Evolutionary conservation across 2,113 vertebrate species (phyloP).

Genomic region (Corvus moneduloides): DNA sequence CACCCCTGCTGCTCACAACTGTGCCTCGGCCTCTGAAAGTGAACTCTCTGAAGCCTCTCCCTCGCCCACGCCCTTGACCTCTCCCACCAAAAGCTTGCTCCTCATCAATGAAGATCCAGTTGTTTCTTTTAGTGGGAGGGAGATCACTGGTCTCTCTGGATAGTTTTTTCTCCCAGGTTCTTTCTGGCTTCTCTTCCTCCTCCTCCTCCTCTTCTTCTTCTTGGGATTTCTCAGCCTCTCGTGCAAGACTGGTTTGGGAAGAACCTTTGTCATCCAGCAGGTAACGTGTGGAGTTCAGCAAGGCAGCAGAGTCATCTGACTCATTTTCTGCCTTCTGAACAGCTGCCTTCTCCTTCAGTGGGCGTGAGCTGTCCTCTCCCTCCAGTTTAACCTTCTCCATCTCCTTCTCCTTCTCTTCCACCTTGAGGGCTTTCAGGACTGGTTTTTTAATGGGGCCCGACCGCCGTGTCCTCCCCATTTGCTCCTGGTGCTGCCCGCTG

Average conservation of each 20-base stretch:
- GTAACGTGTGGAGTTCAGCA: conserved; percentile 55
- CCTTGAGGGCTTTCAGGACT: conserved; percentile 94
- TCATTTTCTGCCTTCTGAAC: conserved; percentile 69
- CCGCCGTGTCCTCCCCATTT: conserved; percentile 80
- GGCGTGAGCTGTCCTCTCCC: conserved; percentile 76
- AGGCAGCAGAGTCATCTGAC: conserved; percentile 73
- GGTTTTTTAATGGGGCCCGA: conserved; percentile 97
- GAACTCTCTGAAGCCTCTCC: conserved; percentile 91
- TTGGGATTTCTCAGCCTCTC: conserved; percentile 73
- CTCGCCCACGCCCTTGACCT: conserved; percentile 83
- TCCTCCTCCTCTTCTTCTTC: conserved; percentile 71
- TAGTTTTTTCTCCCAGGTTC: conserved; percentile 77
- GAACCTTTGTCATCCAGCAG: conserved; percentile 74
- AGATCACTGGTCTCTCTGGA: conserved; percentile 78
- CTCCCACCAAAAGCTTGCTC: conserved; percentile 92
- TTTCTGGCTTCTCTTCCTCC: conserved; percentile 75
- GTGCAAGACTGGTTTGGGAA: background rate
- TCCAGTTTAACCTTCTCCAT: conserved; percentile 85
- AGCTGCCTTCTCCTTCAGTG: conserved; percentile 76
- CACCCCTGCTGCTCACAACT: background rate
- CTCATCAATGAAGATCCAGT: conserved; percentile 98
- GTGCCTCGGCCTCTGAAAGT: conserved; percentile 81
- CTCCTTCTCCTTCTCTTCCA: conserved; percentile 96
- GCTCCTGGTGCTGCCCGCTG: conserved; percentile 79
- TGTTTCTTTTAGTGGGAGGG: conserved; percentile 84